Percentiles rank a stretch among this genome's conserved stretches.
Evolutionary conservation across 2,888 invertebrate species (phyloP).

Genomic region (Himalopsyche anomala): DNA sequence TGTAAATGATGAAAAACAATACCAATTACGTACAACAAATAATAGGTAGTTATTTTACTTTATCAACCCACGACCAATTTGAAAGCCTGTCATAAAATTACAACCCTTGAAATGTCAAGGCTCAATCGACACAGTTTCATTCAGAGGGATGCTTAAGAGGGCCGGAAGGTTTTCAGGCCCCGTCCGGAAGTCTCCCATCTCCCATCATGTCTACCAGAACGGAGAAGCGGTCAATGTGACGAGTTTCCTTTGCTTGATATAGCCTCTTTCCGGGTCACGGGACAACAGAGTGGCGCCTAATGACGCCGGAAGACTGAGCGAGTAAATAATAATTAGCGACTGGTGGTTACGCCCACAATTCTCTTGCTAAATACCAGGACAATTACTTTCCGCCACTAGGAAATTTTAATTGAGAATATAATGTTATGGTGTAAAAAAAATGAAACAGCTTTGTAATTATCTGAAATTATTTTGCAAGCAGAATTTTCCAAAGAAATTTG

Average conservation of each 20-base stretch:
- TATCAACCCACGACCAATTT: too few relatives aligned
- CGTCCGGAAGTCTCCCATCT: background rate
- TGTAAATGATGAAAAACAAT: too few relatives aligned
- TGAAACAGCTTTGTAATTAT: too few relatives aligned
- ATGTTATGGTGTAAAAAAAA: too few relatives aligned
- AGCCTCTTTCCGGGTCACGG: slow-evolving; percentile 17
- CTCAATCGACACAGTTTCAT: background rate
- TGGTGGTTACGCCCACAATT: background rate
- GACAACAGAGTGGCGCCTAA: slow-evolving; percentile 20
- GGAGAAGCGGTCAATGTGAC: slow-evolving; percentile 26
- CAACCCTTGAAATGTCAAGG: background rate
- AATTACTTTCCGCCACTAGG: too few relatives aligned
- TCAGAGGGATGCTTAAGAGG: background rate
- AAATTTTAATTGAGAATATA: too few relatives aligned
- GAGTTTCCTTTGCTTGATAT: slow-evolving; percentile 8
- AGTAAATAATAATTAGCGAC: slow-evolving; percentile 19
- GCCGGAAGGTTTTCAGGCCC: background rate
- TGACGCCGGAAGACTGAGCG: slow-evolving; percentile 5
- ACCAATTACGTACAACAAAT: too few relatives aligned
- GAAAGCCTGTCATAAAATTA: background rate
- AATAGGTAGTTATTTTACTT: too few relatives aligned
- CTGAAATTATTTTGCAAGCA: too few relatives aligned
- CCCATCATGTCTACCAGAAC: background rate
- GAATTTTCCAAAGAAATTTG: too few relatives aligned
- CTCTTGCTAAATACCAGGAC: background rate